Evolutionary conservation across 2,797 vertebrate genomes (phyloP), one percentile per base, ranked within the genome.

Genomic region (Tinamus major): DNA sequence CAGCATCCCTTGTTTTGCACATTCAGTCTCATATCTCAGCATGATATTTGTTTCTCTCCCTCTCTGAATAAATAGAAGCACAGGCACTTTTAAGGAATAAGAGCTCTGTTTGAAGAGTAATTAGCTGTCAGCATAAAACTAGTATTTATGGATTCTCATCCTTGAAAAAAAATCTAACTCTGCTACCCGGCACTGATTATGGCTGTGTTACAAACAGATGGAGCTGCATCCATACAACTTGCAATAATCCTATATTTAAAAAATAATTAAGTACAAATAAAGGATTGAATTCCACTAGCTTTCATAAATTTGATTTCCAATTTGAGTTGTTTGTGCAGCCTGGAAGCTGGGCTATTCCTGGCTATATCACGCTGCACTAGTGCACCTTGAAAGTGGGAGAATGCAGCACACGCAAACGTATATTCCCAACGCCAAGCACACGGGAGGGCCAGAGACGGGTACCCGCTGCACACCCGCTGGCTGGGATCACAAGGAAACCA

Each of bases 121-220:
- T 96, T 94, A 94, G 94, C 94, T 85, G 93, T 96, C 87, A 94
- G 92, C 89, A 92, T 90, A 94, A 90, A 95, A 85, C 94, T 79
- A 92, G 89, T 86, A 94, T 83, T 87, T 87, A 91, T 89, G 95
- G 93, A 94, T 96, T 92, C 80, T 94, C 83, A 88, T 83, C 92
- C 85, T 87, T 90, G 77, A 42, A 42, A 44, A 44, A 94, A 96
- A 85, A 89, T 62, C 71, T 87, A 92, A 87, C 85, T 92, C 90
- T 76, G 86, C 85, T 79, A 83, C 90, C 77, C 64, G 0, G 82
- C 76, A 20, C 88, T 85, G 91, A 89, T 91, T 80, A 86, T 19
- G 79, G 85, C 79, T 93, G 20, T 17, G 65, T 79, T 87, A 90
- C 46, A 90, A 79, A 90, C 83, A 92, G 92, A 94, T 90, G 94